These are phyloP conservation scores for Aethes cnicana DNA, from an alignment of 2,888 invertebrate species.

Conservation along the genomic window DNA sequence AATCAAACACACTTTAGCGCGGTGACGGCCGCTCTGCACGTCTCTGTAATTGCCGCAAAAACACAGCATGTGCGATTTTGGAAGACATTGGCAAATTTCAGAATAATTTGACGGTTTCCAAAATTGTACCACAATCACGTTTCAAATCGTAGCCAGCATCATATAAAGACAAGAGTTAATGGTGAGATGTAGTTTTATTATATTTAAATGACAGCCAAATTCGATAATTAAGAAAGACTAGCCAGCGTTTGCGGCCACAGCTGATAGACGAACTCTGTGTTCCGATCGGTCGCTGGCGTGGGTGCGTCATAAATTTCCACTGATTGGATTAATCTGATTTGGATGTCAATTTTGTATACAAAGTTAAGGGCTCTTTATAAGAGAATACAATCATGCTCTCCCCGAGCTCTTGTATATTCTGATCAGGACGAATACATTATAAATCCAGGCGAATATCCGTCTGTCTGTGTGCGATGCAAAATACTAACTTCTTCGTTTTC, in stretches of 20 bases:
- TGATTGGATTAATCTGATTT: constrained; percentile 83
- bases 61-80: constrained; percentile 73
- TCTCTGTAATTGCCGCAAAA: constrained; percentile 78
- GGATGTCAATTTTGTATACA: constrained; percentile 79
- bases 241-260: too few relatives aligned
- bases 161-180: too few relatives aligned
- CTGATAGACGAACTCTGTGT: constrained; percentile 75
- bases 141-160: too few relatives aligned
- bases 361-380: constrained; percentile 73
- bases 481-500: constrained; percentile 43
- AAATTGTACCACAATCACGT: too few relatives aligned
- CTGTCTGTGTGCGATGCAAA: constrained; percentile 47
- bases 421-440: constrained; percentile 68
- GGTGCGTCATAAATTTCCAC: constrained; percentile 82
- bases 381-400: constrained; percentile 67
- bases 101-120: too few relatives aligned
- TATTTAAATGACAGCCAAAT: constrained; percentile 46
- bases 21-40: constrained; percentile 71
- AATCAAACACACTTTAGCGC: constrained; percentile 75
- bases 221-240: constrained; percentile 8
- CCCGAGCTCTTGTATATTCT: constrained; percentile 58
- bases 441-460: constrained; percentile 52
- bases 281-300: constrained; percentile 56
- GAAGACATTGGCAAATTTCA: constrained; percentile 76
- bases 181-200: too few relatives aligned